A percentile compares a stretch with the other conserved stretches of the same genome.
phyloP scores from a whole-genome alignment of 2,888 invertebrate genomes.

The Zygogramma bicolorata region DNA sequence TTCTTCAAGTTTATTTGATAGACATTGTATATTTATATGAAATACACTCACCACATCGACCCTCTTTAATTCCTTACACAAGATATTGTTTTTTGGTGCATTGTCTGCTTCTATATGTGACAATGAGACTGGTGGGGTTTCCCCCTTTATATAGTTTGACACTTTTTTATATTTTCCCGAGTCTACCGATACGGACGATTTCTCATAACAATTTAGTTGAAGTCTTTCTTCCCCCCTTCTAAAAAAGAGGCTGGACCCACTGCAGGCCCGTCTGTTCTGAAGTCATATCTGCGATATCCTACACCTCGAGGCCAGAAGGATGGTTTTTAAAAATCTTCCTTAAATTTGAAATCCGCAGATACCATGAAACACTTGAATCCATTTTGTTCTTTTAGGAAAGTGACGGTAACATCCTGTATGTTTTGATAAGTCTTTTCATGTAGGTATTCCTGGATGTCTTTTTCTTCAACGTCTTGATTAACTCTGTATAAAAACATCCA shows the following conservation, averaged over 20 bases:
- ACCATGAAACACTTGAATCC: constrained; percentile 12
- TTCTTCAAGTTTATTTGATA: neutral
- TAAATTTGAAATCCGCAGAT: neutral
- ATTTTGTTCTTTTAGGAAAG: constrained; percentile 8
- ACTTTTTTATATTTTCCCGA: neutral
- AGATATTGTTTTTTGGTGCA: no score
- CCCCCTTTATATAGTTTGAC: neutral
- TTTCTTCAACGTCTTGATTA: neutral
- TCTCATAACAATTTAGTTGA: constrained; percentile 7
- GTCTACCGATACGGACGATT: neutral
- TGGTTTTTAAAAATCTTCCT: constrained; percentile 11
- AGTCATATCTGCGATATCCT: constrained; percentile 19
- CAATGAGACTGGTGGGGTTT: neutral
- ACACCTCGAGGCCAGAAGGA: constrained; percentile 10
- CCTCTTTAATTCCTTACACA: neutral
- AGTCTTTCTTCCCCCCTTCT: constrained; percentile 8
- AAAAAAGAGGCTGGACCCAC: constrained; percentile 10
- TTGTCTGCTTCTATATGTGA: neutral
- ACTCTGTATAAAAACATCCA: constrained; percentile 15
- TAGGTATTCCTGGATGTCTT: constrained; percentile 5
- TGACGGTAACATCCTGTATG: neutral
- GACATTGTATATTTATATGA: neutral
- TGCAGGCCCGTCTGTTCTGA: constrained; percentile 13
- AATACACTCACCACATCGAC: neutral
- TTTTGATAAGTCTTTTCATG: constrained; percentile 15